Evolutionary conservation across 2,888 invertebrate species (phyloP), one percentile per base, ranked within the genome.

Genomic region (Notodonta ziczac): DNA sequence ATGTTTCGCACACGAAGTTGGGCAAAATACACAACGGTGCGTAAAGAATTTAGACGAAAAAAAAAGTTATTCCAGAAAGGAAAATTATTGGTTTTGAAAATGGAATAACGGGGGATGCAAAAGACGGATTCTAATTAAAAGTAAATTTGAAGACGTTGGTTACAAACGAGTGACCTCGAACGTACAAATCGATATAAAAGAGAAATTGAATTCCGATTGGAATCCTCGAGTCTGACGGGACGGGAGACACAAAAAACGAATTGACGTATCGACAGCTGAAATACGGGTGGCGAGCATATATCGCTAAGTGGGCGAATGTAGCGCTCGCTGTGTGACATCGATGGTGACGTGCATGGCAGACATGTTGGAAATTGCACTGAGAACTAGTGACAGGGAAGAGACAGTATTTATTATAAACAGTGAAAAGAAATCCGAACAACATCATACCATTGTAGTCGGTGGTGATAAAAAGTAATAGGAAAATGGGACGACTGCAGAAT

Each of bases 231-330:
- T 57, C 48, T 62, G 71, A 54, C 52, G 51, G 2, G 32, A 66
- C 62, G 66, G 56, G 53, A 60, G 62, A 57, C 62, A 72, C 61
- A 72, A 16, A 40, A 70, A 70, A 72, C 71, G 68, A 70, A 65
- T 62, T 71, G 79, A 77, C 73, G 65, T 73, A 72, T 72, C 71
- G 80, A 79, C 78, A 76, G 65, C 61, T 69, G 62, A 73, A 74
- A 73, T 70, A 67, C 58, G 56, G 63, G 59, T 67, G 62, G 65
- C 59, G 64, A 69, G 66, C 53, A 53, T 64, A 65, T 63, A 59
- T 64, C 44, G 59, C 60, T 62, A 63, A 66, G 58, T 66, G 59
- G 61, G 67, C 59, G 56, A 57, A 61, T 61, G 54, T 59, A 53
- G 52, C 60, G 48, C 53, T 51, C 61, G 32, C 24, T 24, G 48